These are phyloP conservation scores for Crocodylus rhombifer DNA, from an alignment of 2,797 vertebrate species.

Conservation along the genomic window DNA sequence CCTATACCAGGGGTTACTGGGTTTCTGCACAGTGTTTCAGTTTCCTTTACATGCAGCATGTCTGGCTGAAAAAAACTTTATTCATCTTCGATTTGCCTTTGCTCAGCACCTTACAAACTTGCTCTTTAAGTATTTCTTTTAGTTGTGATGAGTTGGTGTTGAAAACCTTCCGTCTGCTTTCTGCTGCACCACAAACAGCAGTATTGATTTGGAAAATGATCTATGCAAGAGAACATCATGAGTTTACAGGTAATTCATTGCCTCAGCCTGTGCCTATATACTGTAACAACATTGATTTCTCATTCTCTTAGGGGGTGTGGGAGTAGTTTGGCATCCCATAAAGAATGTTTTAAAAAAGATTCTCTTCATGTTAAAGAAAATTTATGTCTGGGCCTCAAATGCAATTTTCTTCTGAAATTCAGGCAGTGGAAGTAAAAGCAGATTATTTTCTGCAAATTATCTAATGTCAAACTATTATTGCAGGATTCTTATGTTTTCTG, in stretches of 20 bases:
- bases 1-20: background rate
- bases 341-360: background rate
- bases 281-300: background rate
- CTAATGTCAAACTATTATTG: background rate
- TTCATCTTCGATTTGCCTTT: background rate
- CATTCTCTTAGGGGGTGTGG: background rate
- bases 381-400: rapidly evolving
- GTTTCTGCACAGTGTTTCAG: rapidly evolving
- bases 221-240: background rate
- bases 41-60: background rate
- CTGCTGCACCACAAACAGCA: background rate
- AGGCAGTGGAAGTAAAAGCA: background rate
- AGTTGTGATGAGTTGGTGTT: background rate
- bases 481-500: background rate
- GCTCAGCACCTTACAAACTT: background rate
- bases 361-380: background rate
- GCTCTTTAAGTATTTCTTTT: background rate
- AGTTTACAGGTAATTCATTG: background rate
- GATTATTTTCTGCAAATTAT: background rate
- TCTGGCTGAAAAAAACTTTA: background rate
- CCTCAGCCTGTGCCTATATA: background rate
- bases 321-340: background rate
- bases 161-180: background rate
- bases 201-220: background rate
- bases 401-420: background rate